Base-by-base conservation (phyloP, 2,113 vertebrate species). In the Hemicordylus capensis region DNA sequence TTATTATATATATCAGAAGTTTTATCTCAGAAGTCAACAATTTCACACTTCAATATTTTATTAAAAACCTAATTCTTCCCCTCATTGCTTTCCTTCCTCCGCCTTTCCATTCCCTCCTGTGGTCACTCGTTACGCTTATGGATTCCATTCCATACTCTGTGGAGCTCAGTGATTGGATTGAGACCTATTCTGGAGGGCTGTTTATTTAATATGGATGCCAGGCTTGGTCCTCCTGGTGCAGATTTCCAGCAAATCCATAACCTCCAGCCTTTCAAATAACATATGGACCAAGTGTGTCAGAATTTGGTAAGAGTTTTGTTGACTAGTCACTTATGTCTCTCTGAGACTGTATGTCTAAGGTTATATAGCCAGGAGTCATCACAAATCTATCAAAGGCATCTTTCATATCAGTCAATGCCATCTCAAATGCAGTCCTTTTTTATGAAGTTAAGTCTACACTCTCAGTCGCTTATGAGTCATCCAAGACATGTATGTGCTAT, bases 1-100 rank as follows among this genome's bases (percentile, higher is more conserved):
- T 34, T 34, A 61, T 42, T 24, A 61, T 56, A 44, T 69, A 66
- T 12, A 78, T 70, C 39, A 61, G 31, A 85, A 24, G 26, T 37
- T 78, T 85, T 70, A 34, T 78, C 54, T 70, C 73, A 78, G 42
- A 85, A 85, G 54, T 78, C 64, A 85, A 78, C 51, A 78, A 67
- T 85, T 85, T 78, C 64, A 73, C 28, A 83, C 39, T 39, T 61
- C 39, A 44, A 78, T 85, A 77, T 85, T 58, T 19, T 70, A 78
- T 69, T 59, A n/a, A 46, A 75, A 85, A 59, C 28, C 24, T 31
- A 84, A 77, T 85, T 78, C 7, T 70, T 37, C 14, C 51, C 28
- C 26, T 70, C 64, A 54, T 67, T 77, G 61, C 15, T 22, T 69
- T 78, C n/a, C 48, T 69, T 48, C 39, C 11, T 54, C 39, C n/a